Evolutionary conservation across 2,888 invertebrate species (phyloP).

Genomic region (Lamellibrachia satsuma): DNA sequence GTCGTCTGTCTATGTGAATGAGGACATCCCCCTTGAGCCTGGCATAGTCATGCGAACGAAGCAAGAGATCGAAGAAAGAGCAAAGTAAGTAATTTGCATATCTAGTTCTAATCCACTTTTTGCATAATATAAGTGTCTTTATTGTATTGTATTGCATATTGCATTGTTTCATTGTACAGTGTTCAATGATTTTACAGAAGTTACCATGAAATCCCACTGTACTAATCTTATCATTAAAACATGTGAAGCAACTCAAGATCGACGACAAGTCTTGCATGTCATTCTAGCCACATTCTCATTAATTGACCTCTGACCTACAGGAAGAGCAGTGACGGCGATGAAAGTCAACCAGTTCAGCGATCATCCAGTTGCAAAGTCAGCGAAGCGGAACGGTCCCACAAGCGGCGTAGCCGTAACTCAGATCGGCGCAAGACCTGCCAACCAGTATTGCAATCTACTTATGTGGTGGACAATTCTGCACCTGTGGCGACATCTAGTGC

Average conservation of each 20-base stretch:
- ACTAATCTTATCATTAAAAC: no score
- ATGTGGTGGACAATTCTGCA: not conserved
- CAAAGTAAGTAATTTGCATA: slow-evolving; percentile 42
- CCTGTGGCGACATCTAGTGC: no score
- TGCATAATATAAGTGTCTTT: no score
- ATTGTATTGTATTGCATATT: no score
- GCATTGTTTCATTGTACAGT: no score
- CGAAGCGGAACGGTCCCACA: slow-evolving; percentile 40
- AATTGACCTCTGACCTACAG: not conserved
- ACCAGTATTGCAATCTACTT: slow-evolving; percentile 44
- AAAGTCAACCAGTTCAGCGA: slow-evolving; percentile 49
- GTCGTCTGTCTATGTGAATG: slow-evolving; percentile 48
- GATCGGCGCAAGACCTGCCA: slow-evolving; percentile 56
- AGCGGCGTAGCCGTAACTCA: slow-evolving; percentile 42
- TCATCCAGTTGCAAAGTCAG: slow-evolving; percentile 56
- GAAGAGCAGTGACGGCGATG: not conserved
- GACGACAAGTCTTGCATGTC: not conserved
- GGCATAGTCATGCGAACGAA: slow-evolving; percentile 74
- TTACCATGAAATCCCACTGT: no score
- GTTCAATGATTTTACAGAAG: no score
- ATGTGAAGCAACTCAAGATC: no score
- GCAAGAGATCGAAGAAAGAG: slow-evolving; percentile 75
- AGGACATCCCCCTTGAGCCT: slow-evolving; percentile 74
- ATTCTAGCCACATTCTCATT: not conserved
- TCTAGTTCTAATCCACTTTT: no score